Conservation (phyloP, 2,797 vertebrate species). For the Acomys russatus region DNA sequence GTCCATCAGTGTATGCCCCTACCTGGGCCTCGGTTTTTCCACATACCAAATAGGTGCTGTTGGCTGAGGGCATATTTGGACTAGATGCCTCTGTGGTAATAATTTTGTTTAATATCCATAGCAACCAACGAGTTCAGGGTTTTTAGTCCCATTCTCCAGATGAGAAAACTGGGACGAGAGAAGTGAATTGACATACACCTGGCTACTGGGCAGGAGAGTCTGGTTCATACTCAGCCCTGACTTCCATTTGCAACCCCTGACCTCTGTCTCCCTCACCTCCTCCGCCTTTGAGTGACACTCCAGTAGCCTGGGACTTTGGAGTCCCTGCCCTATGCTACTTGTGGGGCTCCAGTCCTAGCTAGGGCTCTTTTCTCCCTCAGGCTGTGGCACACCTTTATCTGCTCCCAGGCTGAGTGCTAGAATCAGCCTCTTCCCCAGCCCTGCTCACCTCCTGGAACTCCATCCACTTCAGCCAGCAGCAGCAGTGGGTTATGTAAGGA, state of each 20-base stretch:
- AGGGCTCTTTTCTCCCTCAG: not conserved
- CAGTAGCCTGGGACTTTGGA: not conserved
- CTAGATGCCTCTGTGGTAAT: not conserved
- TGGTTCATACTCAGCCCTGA: not conserved
- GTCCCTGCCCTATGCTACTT: not conserved
- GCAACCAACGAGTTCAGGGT: not conserved
- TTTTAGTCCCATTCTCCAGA: not conserved
- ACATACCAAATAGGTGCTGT: not conserved
- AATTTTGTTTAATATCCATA: not conserved
- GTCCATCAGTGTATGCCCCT: not conserved
- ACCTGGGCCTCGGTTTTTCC: slow-evolving; percentile 10
- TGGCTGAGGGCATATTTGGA: not conserved
- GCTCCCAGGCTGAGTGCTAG: not conserved
- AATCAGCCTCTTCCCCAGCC: slow-evolving; percentile 45
- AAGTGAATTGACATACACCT: accelerated
- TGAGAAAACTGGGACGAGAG: not conserved
- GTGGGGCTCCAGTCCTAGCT: not conserved
- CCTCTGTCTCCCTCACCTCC: too few relatives aligned
- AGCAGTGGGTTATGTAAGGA: slow-evolving; percentile 72
- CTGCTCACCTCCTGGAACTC: slow-evolving; percentile 24
- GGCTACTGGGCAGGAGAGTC: not conserved
- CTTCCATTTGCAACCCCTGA: not conserved
- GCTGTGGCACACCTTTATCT: not conserved
- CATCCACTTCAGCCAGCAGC: slow-evolving; percentile 25
- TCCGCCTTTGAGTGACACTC: not conserved